Conservation (phyloP, 1,140 invertebrate species). For the Physella acuta region DNA sequence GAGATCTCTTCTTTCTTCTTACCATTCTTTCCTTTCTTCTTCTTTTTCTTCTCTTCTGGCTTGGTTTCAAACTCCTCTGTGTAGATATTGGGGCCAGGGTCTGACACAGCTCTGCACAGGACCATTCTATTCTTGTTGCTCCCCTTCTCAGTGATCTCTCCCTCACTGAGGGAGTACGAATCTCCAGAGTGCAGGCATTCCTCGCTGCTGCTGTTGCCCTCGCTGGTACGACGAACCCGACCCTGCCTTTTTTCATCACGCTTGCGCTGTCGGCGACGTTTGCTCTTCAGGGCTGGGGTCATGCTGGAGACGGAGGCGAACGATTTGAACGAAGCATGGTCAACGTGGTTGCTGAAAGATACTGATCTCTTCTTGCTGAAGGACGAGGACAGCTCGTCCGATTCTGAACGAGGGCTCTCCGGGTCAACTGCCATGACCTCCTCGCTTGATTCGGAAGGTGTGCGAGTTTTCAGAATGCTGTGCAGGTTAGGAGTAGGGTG, state of each 20-base stretch:
- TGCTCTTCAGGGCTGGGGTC: slow-evolving; percentile 53
- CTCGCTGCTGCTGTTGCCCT: slow-evolving; percentile 42
- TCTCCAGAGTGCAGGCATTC: slow-evolving; percentile 29
- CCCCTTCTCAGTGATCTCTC: background rate
- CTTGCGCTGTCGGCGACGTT: slow-evolving; percentile 47
- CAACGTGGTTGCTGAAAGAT: slow-evolving; percentile 54
- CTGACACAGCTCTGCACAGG: background rate
- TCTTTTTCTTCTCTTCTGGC: background rate
- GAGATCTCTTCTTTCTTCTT: background rate
- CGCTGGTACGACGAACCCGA: slow-evolving; percentile 37
- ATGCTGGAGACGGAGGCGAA: slow-evolving; percentile 48
- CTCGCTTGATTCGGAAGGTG: slow-evolving; percentile 59
- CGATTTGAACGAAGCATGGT: slow-evolving; percentile 49
- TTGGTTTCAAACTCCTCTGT: background rate
- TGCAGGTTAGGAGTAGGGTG: slow-evolving; percentile 45
- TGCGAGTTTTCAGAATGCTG: slow-evolving; percentile 56
- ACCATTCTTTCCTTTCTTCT: background rate
- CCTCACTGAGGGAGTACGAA: slow-evolving; percentile 24
- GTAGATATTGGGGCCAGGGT: slow-evolving; percentile 10
- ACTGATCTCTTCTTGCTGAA: slow-evolving; percentile 45
- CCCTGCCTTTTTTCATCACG: slow-evolving; percentile 43
- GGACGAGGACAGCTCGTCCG: slow-evolving; percentile 30
- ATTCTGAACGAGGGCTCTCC: slow-evolving; percentile 34
- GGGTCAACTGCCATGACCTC: slow-evolving; percentile 30
- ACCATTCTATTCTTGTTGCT: background rate